A percentile compares a stretch with the other conserved stretches of the same genome.
Evolutionary conservation across 2,113 vertebrate species (phyloP).

Genomic region (Sprattus sprattus): DNA sequence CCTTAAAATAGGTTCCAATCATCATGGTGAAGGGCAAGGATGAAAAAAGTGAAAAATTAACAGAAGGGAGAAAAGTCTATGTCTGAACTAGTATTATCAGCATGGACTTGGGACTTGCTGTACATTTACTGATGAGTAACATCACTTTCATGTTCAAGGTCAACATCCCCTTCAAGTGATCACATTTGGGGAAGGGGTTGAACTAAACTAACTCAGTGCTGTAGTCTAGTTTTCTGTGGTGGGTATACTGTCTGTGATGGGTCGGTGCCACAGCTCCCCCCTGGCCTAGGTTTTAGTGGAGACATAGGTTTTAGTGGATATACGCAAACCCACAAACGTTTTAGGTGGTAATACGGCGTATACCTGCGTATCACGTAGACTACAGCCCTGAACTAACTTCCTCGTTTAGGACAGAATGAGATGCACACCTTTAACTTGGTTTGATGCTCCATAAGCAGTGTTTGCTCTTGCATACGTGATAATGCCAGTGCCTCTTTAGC

Average conservation of each 20-base stretch:
- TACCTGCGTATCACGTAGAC: too few species aligned
- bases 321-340: too few species aligned
- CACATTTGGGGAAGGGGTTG: neutral
- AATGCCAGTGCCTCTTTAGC: conserved; percentile 89
- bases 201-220: neutral
- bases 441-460: conserved; percentile 88
- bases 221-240: too few species aligned
- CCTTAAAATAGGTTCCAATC: neutral
- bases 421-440: conserved; percentile 82
- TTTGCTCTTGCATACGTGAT: conserved; percentile 93
- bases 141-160: neutral
- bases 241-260: too few species aligned
- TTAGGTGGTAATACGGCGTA: too few species aligned
- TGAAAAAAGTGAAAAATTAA: neutral
- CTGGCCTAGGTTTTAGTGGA: too few species aligned
- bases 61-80: neutral
- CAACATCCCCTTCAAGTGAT: neutral
- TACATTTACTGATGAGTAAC: neutral
- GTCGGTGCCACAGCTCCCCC: too few species aligned
- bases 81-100: neutral
- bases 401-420: neutral
- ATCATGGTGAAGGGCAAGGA: neutral
- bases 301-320: too few species aligned
- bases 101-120: neutral
- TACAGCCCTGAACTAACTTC: neutral